Conservation (phyloP, 37 sponge, comb jelly and placozoan genomes). For the Halisarca cf. caerulea region DNA sequence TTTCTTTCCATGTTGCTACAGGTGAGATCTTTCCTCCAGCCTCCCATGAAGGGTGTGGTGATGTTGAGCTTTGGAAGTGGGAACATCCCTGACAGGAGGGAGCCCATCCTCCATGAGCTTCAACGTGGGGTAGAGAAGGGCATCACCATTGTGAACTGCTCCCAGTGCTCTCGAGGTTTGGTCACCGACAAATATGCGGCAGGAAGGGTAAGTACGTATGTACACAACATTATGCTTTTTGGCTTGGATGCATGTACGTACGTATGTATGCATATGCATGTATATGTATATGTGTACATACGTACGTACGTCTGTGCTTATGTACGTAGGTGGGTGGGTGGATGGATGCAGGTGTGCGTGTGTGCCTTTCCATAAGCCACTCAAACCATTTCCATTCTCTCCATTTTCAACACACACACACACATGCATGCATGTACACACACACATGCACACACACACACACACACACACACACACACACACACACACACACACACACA, state of each 20-base stretch:
- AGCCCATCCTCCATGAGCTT: constrained; percentile 66
- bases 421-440: too few species aligned
- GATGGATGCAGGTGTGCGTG: background rate
- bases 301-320: background rate
- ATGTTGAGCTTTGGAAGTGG: constrained; percentile 93
- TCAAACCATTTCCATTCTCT: too few species aligned
- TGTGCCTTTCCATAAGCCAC: background rate
- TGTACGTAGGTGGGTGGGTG: background rate
- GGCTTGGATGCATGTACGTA: background rate
- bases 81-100: constrained; percentile 71
- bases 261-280: background rate
- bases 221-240: background rate
- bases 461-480: too few species aligned
- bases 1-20: too few species aligned
- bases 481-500: too few species aligned
- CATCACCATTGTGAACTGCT: constrained; percentile 88
- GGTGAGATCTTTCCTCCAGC: constrained; percentile 84
- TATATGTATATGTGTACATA: constrained; percentile 2
- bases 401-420: too few species aligned
- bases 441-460: too few species aligned
- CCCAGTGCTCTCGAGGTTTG: constrained; percentile 82
- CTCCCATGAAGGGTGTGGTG: constrained; percentile 92
- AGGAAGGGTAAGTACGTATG: constrained; percentile 63
- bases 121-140: constrained; percentile 75
- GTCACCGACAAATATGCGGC: constrained; percentile 81